Evolutionary conservation across 2,113 vertebrate genomes (phyloP), one percentile per base, ranked within the genome.

Genomic region (Eonycteris spelaea): DNA sequence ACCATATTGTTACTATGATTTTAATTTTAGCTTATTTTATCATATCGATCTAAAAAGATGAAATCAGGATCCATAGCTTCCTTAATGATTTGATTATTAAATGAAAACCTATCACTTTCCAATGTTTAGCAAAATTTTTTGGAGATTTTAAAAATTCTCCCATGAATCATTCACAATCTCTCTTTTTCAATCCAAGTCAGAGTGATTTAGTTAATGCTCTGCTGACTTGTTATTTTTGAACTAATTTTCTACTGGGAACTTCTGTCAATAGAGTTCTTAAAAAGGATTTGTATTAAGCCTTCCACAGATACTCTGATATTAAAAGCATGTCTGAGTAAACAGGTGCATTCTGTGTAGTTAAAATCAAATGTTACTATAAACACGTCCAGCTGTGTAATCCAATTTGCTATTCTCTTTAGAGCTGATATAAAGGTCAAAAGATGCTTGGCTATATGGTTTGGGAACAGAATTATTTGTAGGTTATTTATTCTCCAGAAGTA

Each of bases 281-380:
- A 65, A 68, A 45, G 84, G 68, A 96, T 21, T 18, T 92, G 26
- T 9, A 63, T 65, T 79, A 96, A 88, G 13, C 55, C 74, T 87
- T 95, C 28, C 93, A 74, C 5, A 61, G 57, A 73, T 53, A 83
- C 33, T 63, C 65, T 48, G 28, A 77, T 85, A 92, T 97, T 82
- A 95, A 95, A 96, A 85, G 61, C 21, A 88, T 63, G 33, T 94
- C 79, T 90, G 40, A 48, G n/a, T 70, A 97, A 96, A 78, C 78
- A 96, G 65, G 75, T 57, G 3, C 24, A 21, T 43, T 95, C 53
- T 82, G 33, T 94, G 35, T 73, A 40, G 75, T 80, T 90, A 87
- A 84, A 85, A 95, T 86, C 7, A 87, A 80, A 95, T 63, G 33
- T 40, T 90, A 45, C 59, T 77, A 33, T 74, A 73, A 96, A 87